These are phyloP conservation scores for Lordiphosa collinella DNA, from an alignment of 1,140 invertebrate genomes.

Conservation along the genomic window DNA sequence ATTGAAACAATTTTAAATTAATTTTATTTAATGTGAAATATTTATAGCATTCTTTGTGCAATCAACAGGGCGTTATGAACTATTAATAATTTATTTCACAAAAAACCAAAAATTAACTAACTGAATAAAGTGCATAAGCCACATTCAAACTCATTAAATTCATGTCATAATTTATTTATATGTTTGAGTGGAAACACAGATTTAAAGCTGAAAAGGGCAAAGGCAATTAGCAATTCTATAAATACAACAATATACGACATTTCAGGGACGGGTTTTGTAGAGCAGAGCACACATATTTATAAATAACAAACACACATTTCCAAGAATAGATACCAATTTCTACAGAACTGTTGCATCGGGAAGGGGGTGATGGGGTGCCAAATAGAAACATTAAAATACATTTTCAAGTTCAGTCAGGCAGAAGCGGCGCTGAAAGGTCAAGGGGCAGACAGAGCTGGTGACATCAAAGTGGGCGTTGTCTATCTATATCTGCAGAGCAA, in stretches of 20 bases:
- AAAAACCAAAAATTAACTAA: constrained; percentile 5
- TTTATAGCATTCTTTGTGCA: background rate
- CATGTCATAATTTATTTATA: constrained; percentile 22
- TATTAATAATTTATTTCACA: background rate
- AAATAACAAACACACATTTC: too few relatives aligned
- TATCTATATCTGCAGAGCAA: constrained; percentile 24
- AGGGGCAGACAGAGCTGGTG: constrained; percentile 13
- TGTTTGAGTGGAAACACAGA: background rate
- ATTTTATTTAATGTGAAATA: constrained; percentile 1
- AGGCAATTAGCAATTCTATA: too few relatives aligned
- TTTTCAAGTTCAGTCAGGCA: constrained; percentile 65
- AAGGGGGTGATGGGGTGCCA: background rate
- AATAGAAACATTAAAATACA: constrained; percentile 26
- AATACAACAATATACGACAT: too few relatives aligned
- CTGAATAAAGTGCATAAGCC: constrained; percentile 31
- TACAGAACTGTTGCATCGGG: constrained; percentile 1
- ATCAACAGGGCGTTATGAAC: background rate
- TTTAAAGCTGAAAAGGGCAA: background rate
- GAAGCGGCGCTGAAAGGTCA: constrained; percentile 43
- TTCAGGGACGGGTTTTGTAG: too few relatives aligned
- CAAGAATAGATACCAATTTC: background rate
- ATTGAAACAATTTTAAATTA: background rate
- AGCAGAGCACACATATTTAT: too few relatives aligned
- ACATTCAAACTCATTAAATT: constrained; percentile 33
- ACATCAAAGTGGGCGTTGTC: constrained; percentile 23